A percentile compares a stretch with the other conserved stretches of the same genome.
Conservation (phyloP, 2,113 vertebrate species). For the Brachyistius frenatus region DNA sequence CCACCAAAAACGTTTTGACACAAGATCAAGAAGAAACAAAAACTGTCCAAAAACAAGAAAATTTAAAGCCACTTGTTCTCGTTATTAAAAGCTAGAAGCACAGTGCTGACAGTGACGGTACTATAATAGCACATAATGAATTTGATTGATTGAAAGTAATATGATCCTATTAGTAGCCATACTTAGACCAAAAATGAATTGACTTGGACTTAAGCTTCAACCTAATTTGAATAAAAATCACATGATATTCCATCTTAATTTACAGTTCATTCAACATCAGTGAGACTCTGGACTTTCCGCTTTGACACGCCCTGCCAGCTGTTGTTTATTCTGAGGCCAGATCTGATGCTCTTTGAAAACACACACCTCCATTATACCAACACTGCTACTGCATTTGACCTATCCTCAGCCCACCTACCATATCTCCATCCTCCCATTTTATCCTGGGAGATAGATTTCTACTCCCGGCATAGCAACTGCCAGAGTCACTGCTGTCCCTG, state of each 20-base stretch:
- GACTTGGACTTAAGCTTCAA: not conserved
- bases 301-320: not conserved
- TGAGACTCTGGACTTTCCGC: conserved; percentile 6
- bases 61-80: too few species aligned
- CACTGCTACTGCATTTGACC: not conserved
- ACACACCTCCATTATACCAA: not conserved
- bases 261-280: not conserved
- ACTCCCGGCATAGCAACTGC: conserved; percentile 61
- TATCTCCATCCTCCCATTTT: conserved; percentile 26
- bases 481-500: conserved; percentile 47
- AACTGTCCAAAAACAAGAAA: too few species aligned
- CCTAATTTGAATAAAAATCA: not conserved
- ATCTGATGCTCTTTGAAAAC: conserved; percentile 3
- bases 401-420: conserved; percentile 12
- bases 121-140: too few species aligned
- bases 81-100: too few species aligned
- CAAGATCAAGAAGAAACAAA: too few species aligned
- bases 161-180: too few species aligned
- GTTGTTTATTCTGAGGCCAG: conserved; percentile 18
- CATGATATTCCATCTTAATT: not conserved
- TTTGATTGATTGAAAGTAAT: too few species aligned
- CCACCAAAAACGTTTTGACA: too few species aligned
- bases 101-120: too few species aligned
- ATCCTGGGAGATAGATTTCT: conserved; percentile 43
- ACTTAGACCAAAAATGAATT: not conserved